Evolutionary conservation across 2,797 vertebrate genomes (phyloP).

Genomic region (Leuciscus waleckii): DNA sequence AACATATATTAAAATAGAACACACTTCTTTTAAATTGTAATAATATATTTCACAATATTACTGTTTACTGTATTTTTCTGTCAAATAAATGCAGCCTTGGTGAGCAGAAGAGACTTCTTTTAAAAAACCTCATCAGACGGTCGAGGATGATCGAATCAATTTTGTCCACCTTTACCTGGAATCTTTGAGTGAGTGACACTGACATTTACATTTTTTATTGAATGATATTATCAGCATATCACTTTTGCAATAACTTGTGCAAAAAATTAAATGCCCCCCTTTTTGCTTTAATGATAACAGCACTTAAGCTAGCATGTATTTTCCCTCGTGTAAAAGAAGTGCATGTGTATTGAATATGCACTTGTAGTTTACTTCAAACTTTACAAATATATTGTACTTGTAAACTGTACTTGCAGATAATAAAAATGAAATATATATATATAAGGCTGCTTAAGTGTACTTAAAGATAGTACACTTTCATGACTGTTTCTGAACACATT

Average conservation of each 20-base stretch:
- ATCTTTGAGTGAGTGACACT: slow-evolving; percentile 84
- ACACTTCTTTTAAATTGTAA: neutral
- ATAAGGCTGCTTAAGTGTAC: neutral
- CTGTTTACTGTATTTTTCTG: neutral
- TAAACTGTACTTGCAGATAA: neutral
- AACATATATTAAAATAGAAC: neutral
- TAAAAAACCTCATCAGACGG: slow-evolving; percentile 81
- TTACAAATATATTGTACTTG: neutral
- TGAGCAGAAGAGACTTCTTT: neutral
- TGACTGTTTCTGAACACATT: neutral
- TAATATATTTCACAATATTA: neutral
- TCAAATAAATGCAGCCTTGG: slow-evolving; percentile 11
- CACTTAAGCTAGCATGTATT: neutral
- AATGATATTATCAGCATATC: neutral
- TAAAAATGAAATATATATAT: neutral
- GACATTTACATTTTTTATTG: neutral
- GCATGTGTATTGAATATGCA: neutral
- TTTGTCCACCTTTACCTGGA: slow-evolving; percentile 91
- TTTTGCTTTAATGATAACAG: neutral
- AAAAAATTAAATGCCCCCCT: neutral
- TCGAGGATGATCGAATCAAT: slow-evolving; percentile 90
- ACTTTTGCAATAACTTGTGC: neutral
- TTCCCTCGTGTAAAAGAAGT: neutral
- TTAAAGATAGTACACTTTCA: neutral
- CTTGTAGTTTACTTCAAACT: neutral